Evolutionary conservation across 2,113 vertebrate genomes (phyloP).

Genomic region (Tupaia tana): DNA sequence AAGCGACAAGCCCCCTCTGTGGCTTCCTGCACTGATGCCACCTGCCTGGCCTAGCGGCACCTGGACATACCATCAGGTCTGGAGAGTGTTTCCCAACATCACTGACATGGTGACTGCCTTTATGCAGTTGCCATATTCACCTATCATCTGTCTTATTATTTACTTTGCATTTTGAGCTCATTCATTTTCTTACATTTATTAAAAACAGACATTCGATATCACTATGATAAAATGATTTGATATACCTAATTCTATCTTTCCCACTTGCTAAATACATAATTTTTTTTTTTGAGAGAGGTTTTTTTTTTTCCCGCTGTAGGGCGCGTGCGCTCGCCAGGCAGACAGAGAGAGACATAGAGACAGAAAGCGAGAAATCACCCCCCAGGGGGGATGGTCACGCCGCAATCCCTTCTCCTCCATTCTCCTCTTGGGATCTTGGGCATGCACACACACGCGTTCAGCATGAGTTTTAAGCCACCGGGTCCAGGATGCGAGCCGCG

Average conservation of each 20-base stretch:
- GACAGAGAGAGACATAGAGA: too few relatives aligned
- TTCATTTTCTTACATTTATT: constrained; percentile 60
- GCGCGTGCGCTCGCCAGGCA: too few relatives aligned
- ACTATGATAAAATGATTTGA: constrained; percentile 31
- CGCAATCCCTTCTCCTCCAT: too few relatives aligned
- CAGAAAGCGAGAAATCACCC: too few relatives aligned
- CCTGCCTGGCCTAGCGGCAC: not conserved
- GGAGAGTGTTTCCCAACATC: not conserved
- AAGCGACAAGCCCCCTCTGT: not conserved
- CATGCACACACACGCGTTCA: too few relatives aligned
- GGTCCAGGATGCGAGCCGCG: too few relatives aligned
- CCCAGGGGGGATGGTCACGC: too few relatives aligned
- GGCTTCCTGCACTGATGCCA: not conserved
- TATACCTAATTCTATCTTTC: constrained; percentile 35
- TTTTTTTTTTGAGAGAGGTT: constrained; percentile 59
- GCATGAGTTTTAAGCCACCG: too few relatives aligned
- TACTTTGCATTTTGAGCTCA: not conserved
- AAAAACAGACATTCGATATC: constrained; percentile 41
- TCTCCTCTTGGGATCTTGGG: too few relatives aligned
- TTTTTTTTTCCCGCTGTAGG: too few relatives aligned
- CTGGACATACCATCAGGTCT: too few relatives aligned
- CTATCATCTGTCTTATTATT: not conserved
- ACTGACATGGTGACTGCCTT: not conserved
- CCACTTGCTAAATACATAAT: constrained; percentile 26
- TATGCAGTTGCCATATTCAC: not conserved